Conservation (phyloP, 2,113 vertebrate genomes). For the Onychorhynchus coronatus region DNA sequence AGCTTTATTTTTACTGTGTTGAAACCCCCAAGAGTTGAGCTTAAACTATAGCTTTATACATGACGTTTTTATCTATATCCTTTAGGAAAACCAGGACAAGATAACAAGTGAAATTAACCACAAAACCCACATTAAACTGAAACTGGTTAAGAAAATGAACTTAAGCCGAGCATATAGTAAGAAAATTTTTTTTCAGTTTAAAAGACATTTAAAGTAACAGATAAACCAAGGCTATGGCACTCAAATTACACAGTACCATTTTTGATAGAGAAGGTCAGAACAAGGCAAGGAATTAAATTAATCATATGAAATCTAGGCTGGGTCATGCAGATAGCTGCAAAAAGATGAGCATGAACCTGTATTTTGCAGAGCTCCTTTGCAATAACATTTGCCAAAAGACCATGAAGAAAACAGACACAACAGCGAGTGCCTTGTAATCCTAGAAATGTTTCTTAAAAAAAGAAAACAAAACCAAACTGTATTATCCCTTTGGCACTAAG, state of each 20-base stretch:
- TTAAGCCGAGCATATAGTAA: rapidly evolving
- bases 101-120: background rate
- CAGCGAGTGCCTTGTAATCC: background rate
- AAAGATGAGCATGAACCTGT: background rate
- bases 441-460: background rate
- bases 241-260: background rate
- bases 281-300: background rate
- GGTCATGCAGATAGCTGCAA: background rate
- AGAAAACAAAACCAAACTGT: no score
- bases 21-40: background rate
- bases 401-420: background rate
- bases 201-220: background rate
- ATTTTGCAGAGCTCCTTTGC: background rate
- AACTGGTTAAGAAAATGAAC: background rate
- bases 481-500: background rate
- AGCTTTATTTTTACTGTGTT: background rate
- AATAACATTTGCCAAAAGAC: background rate
- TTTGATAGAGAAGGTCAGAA: background rate
- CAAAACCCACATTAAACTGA: background rate
- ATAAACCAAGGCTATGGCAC: background rate
- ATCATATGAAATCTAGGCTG: background rate
- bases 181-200: background rate
- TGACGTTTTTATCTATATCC: background rate
- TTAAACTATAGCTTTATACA: background rate
- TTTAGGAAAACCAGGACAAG: background rate